These are phyloP conservation scores for Cantharis flavilabris DNA, from an alignment of 2,888 invertebrate genomes.

Conservation along the genomic window DNA sequence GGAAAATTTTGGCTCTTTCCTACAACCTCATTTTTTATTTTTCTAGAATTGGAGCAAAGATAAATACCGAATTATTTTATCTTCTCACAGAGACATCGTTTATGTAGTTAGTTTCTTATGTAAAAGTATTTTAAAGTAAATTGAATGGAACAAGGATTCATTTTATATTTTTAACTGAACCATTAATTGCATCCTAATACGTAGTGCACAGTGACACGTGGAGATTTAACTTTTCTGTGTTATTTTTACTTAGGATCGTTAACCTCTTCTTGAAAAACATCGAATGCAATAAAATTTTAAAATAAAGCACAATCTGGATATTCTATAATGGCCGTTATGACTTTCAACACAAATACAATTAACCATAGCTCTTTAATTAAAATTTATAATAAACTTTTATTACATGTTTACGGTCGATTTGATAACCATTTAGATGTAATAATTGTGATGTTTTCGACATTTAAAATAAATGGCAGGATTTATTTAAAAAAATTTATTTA, in stretches of 20 bases:
- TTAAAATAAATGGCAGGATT: background rate
- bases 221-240: conserved; percentile 6
- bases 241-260: conserved; percentile 25
- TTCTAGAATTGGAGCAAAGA: background rate
- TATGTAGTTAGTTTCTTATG: background rate
- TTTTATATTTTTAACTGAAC: background rate
- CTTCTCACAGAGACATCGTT: background rate
- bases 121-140: background rate
- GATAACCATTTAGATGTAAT: background rate
- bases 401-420: background rate
- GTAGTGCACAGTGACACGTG: conserved; percentile 14
- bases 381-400: background rate
- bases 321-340: background rate
- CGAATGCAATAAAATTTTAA: conserved; percentile 12
- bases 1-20: background rate
- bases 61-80: background rate
- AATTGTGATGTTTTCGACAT: background rate
- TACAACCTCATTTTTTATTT: background rate
- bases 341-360: conserved; percentile 6
- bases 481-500: background rate
- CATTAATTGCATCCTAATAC: background rate
- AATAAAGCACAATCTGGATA: conserved; percentile 11
- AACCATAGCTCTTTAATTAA: background rate
- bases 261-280: conserved; percentile 24
- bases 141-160: background rate